Conservation (phyloP, 2,888 invertebrate species). For the Philaethria dido region DNA sequence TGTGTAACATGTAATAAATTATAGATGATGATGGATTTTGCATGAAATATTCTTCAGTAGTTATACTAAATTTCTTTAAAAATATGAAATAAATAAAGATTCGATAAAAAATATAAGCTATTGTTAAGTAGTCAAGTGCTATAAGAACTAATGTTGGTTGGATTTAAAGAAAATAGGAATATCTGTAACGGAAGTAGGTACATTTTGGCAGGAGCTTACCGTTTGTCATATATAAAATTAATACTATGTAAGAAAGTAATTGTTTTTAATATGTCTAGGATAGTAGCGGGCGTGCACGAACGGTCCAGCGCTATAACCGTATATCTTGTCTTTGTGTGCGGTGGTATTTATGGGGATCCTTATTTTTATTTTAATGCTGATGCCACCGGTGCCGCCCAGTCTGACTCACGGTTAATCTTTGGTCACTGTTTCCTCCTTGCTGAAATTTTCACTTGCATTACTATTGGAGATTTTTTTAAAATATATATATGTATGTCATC, state of each 20-base stretch:
- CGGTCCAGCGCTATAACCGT: conserved; percentile 78
- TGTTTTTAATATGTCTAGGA: conserved; percentile 49
- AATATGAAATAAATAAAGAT: background rate
- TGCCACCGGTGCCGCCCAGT: conserved; percentile 78
- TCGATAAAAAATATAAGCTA: no score
- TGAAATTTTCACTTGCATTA: conserved; percentile 20
- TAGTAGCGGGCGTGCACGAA: conserved; percentile 47
- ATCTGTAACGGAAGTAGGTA: background rate
- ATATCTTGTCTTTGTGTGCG: conserved; percentile 80
- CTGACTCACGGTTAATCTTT: conserved; percentile 69
- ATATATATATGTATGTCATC: background rate
- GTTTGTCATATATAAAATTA: conserved; percentile 27
- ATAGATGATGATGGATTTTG: conserved; percentile 24
- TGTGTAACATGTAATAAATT: conserved; percentile 23
- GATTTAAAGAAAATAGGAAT: background rate
- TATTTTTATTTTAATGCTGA: conserved; percentile 84
- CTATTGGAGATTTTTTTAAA: background rate
- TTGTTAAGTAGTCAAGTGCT: no score
- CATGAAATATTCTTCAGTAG: conserved; percentile 2
- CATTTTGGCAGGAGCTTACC: conserved; percentile 6
- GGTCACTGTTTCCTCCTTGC: conserved; percentile 51
- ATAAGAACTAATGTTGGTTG: background rate
- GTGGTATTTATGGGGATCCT: conserved; percentile 78
- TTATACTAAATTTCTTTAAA: background rate
- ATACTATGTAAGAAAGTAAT: conserved; percentile 46